Evolutionary conservation across 2,113 vertebrate species (phyloP).

Genomic region (Grantiella picta): DNA sequence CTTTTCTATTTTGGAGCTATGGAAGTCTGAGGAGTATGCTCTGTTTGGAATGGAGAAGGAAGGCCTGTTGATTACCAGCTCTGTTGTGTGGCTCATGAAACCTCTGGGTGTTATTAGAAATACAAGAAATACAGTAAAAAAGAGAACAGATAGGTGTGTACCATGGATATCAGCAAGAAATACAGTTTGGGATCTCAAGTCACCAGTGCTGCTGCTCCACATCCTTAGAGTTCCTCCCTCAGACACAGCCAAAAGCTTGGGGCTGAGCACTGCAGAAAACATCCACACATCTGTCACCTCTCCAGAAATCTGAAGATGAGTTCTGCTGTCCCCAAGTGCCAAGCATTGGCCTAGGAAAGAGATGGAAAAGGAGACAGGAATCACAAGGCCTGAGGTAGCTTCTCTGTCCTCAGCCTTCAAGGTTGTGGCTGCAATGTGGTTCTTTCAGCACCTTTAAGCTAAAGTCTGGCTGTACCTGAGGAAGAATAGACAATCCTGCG

Average conservation of each 20-base stretch:
- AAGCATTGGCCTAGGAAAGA: slow-evolving; percentile 71
- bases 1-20: neutral
- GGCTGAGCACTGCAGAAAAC: slow-evolving; percentile 29
- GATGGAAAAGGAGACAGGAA: neutral
- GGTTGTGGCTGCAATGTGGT: neutral
- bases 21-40: neutral
- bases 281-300: slow-evolving; percentile 16
- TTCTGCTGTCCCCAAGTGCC: slow-evolving; percentile 69
- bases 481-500: slow-evolving; percentile 55
- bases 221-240: slow-evolving; percentile 49
- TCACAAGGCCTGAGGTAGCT: neutral
- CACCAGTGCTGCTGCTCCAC: neutral
- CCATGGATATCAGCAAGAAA: slow-evolving; percentile 33
- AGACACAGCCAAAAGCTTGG: slow-evolving; percentile 57
- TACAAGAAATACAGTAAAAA: neutral
- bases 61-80: neutral
- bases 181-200: neutral
- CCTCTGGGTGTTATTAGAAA: neutral
- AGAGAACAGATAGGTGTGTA: neutral
- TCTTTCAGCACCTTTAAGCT: neutral
- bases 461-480: slow-evolving; percentile 12
- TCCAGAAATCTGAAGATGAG: slow-evolving; percentile 35
- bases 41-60: neutral
- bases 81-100: neutral
- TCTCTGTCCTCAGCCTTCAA: neutral